phyloP scores from a whole-genome alignment of 1,140 invertebrate genomes.

The Drosophila kepulauana region DNA sequence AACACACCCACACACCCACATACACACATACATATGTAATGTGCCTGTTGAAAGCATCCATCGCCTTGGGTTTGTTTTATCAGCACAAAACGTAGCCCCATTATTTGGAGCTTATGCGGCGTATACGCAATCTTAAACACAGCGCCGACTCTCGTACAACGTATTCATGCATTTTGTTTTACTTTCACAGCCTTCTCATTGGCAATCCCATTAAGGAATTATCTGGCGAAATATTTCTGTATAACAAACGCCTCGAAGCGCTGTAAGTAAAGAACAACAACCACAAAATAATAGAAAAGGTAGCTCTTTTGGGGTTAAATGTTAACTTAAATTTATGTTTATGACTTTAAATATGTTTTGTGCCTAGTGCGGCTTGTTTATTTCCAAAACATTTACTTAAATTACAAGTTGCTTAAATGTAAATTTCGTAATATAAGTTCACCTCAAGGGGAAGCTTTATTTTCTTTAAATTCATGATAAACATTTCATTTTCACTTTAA shows the following conservation, averaged over 20 bases:
- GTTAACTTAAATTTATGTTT: slow-evolving; percentile 29
- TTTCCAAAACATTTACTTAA: slow-evolving; percentile 3
- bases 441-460: not conserved
- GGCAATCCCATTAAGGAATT: slow-evolving; percentile 85
- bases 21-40: slow-evolving; percentile 7
- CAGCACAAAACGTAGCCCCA: slow-evolving; percentile 49
- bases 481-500: not conserved
- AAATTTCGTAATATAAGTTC: not conserved
- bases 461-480: not conserved
- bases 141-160: slow-evolving; percentile 19
- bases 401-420: slow-evolving; percentile 6
- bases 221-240: slow-evolving; percentile 84
- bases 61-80: slow-evolving; percentile 48
- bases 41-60: slow-evolving; percentile 49
- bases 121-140: slow-evolving; percentile 62
- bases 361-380: not conserved
- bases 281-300: not conserved
- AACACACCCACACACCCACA: too few species aligned
- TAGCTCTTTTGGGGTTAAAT: slow-evolving; percentile 26
- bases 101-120: slow-evolving; percentile 61
- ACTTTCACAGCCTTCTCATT: slow-evolving; percentile 85
- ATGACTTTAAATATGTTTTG: not conserved
- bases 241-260: slow-evolving; percentile 85
- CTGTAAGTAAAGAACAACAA: slow-evolving; percentile 85
- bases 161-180: slow-evolving; percentile 60